Evolutionary conservation across 2,888 invertebrate genomes (phyloP), one percentile per base, ranked within the genome.

Genomic region (Idaea aversata): DNA sequence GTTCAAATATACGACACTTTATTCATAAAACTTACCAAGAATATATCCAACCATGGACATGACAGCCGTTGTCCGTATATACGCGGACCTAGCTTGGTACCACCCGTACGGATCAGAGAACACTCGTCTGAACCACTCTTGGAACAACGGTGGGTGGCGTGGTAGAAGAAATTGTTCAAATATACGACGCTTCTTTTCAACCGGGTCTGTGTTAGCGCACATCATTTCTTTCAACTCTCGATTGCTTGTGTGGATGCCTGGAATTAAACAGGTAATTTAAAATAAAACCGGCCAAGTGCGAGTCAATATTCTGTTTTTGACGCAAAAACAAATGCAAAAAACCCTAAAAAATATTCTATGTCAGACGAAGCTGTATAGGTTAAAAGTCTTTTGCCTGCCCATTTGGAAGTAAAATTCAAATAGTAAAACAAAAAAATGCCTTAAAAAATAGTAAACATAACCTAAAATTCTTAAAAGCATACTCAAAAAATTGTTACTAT

Each of bases 41-140:
- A 98, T 96, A 81, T 97, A 98, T 63, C 99, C 98, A 67, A 98
- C 97, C 95, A 99, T 98, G 0, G 98, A 99, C 97, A 99, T 99
- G 0, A 99, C 99, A 13, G 99, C 99, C 3, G 97, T 95, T 0
- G 99, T 99, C 72, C 98, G 95, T 63, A 97, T 97, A 82, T 97
- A 99, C 0, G 97, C 96, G 15, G 96, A 95, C 69, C 99, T 94
- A 0, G 99, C 99, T 80, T 97, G 96, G 85, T 85, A 96, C 97
- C 97, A 98, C 75, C 96, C 95, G 72, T 97, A 97, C 0, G 98
- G 97, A 82, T 98, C 98, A 0, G 97, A 95, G 87, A 99, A 99
- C 0, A 96, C 96, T 65, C 95, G 94, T 35, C 96, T 93, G 84
- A 99, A 98, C 99, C 99, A 99, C 82, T 98, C 97, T 15, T 96